Evolutionary conservation across 2,797 vertebrate species (phyloP).

Genomic region (Dermochelys coriacea): DNA sequence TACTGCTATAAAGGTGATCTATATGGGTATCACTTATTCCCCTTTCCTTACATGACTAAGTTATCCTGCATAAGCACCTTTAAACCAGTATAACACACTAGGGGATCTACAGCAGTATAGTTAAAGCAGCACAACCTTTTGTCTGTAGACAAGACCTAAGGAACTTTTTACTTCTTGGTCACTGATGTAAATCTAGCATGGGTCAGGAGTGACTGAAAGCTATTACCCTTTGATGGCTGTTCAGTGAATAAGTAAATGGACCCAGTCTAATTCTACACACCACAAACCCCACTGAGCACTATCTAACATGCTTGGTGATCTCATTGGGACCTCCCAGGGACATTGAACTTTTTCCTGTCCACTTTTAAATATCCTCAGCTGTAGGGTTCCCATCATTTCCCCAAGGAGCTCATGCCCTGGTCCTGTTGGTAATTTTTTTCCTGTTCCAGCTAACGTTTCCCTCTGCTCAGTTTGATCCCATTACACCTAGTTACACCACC

Average conservation of each 20-base stretch:
- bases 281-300: neutral
- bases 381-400: too few relatives aligned
- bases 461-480: too few relatives aligned
- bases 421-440: too few relatives aligned
- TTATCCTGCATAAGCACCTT: neutral
- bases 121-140: neutral
- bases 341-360: too few relatives aligned
- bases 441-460: too few relatives aligned
- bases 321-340: neutral
- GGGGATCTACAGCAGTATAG: neutral
- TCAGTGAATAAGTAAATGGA: neutral
- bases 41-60: neutral
- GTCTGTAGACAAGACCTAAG: neutral
- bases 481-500: too few relatives aligned
- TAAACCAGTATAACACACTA: neutral
- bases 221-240: neutral
- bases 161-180: neutral
- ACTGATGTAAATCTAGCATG: neutral
- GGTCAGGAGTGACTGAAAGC: neutral
- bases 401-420: too few relatives aligned
- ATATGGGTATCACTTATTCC: neutral
- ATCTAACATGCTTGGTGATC: neutral
- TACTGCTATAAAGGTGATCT: neutral
- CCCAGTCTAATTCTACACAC: neutral
- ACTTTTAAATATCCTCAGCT: too few relatives aligned